These are phyloP conservation scores for Zoroaster sp. DNA, from an alignment of 53 echinoderm and acorn worm species.

Conservation along the genomic window DNA sequence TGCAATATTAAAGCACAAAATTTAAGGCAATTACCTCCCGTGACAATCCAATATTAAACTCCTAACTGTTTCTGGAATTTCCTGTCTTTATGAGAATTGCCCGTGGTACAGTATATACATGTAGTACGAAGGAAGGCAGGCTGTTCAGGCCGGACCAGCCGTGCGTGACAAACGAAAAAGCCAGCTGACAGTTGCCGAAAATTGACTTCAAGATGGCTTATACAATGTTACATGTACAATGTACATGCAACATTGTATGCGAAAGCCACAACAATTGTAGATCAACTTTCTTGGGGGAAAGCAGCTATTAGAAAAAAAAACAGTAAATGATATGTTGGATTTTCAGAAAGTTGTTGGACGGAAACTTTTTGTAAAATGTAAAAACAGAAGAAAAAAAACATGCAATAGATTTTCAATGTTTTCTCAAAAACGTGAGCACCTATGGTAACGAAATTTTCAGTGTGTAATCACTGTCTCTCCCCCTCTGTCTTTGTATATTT, in stretches of 20 bases:
- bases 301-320: too few species aligned
- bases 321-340: too few species aligned
- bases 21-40: constrained; percentile 42
- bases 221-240: neutral
- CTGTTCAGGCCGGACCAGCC: neutral
- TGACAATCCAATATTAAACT: constrained; percentile 26
- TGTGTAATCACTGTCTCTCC: too few species aligned
- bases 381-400: too few species aligned
- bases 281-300: neutral
- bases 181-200: neutral
- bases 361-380: too few species aligned
- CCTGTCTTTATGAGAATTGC: constrained; percentile 18
- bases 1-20: constrained; percentile 48
- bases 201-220: neutral
- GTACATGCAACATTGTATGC: neutral
- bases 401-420: too few species aligned
- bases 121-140: neutral
- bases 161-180: constrained; percentile 23
- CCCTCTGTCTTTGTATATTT: too few species aligned
- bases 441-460: too few species aligned
- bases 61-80: constrained; percentile 27
- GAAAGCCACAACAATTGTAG: neutral
- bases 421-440: too few species aligned
- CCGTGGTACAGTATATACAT: neutral
- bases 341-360: too few species aligned